Evolutionary conservation across 2,888 invertebrate genomes (phyloP).

Genomic region (Tinea pellionella): DNA sequence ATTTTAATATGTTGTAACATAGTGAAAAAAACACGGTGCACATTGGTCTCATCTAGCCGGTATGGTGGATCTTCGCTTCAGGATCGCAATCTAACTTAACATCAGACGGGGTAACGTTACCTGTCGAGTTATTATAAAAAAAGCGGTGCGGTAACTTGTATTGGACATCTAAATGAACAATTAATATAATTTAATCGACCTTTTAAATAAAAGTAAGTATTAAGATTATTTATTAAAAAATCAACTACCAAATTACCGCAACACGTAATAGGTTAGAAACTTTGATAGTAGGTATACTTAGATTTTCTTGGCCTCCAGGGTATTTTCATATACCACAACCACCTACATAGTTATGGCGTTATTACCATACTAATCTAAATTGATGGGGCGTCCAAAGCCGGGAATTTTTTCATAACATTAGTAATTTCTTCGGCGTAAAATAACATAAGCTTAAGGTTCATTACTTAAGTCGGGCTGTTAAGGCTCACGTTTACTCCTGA

Average conservation of each 20-base stretch:
- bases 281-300: constrained; percentile 24
- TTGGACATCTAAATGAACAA: too few species aligned
- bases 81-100: too few species aligned
- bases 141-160: too few species aligned
- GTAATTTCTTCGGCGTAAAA: constrained; percentile 64
- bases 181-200: too few species aligned
- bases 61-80: too few species aligned
- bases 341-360: constrained; percentile 19
- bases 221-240: too few species aligned
- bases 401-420: constrained; percentile 62
- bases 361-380: constrained; percentile 66
- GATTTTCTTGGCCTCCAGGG: constrained; percentile 8
- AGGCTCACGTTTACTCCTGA: constrained; percentile 25
- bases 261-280: constrained; percentile 5
- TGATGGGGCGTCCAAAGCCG: constrained; percentile 64
- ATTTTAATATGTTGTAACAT: too few species aligned
- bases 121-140: too few species aligned
- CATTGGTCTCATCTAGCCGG: too few species aligned
- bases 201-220: too few species aligned
- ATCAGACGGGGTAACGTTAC: too few species aligned
- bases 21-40: too few species aligned
- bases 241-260: not conserved
- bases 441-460: constrained; percentile 56
- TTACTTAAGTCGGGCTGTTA: constrained; percentile 55
- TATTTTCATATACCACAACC: constrained; percentile 26